A percentile compares a stretch with the other conserved stretches of the same genome.
Evolutionary conservation across 2,888 invertebrate genomes (phyloP).

Genomic region (Andrena chrysosceles): DNA sequence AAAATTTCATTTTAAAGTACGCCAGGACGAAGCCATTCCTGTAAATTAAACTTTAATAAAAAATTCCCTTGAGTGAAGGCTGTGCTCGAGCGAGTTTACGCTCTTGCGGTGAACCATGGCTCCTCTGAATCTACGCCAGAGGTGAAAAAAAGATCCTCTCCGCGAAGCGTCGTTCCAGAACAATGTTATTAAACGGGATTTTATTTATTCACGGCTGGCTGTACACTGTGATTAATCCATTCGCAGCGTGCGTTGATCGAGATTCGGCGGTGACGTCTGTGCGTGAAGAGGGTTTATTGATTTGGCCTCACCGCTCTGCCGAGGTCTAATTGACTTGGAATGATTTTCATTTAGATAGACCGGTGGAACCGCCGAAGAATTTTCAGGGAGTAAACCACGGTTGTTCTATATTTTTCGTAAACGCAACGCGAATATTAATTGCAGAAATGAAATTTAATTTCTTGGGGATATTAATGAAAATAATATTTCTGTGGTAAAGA

Average conservation of each 20-base stretch:
- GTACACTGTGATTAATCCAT: slow-evolving; percentile 18
- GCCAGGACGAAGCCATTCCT: slow-evolving; percentile 54
- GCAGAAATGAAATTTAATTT: too few relatives aligned
- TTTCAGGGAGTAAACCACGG: too few relatives aligned
- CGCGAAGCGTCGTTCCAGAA: slow-evolving; percentile 3
- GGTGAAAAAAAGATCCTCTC: neutral
- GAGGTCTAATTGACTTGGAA: too few relatives aligned
- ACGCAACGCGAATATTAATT: too few relatives aligned
- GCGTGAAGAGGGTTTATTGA: slow-evolving; percentile 1
- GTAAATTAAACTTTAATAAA: slow-evolving; percentile 73
- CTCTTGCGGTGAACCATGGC: slow-evolving; percentile 55
- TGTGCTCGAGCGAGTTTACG: slow-evolving; percentile 43
- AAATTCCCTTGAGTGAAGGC: slow-evolving; percentile 64
- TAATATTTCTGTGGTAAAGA: too few relatives aligned
- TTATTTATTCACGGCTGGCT: slow-evolving; percentile 8
- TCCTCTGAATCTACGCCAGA: slow-evolving; percentile 34
- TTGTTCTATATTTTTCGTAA: too few relatives aligned
- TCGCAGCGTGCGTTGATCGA: neutral
- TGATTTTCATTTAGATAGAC: too few relatives aligned
- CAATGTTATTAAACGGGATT: slow-evolving; percentile 34
- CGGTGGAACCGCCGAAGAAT: too few relatives aligned
- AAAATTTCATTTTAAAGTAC: slow-evolving; percentile 70
- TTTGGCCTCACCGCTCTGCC: too few relatives aligned
- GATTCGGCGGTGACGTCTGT: neutral
- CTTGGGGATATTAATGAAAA: too few relatives aligned